Percentiles rank a stretch among this genome's conserved stretches.
These are phyloP conservation scores for Hystrix cristata DNA, from an alignment of 2,113 vertebrate species.

Conservation along the genomic window DNA sequence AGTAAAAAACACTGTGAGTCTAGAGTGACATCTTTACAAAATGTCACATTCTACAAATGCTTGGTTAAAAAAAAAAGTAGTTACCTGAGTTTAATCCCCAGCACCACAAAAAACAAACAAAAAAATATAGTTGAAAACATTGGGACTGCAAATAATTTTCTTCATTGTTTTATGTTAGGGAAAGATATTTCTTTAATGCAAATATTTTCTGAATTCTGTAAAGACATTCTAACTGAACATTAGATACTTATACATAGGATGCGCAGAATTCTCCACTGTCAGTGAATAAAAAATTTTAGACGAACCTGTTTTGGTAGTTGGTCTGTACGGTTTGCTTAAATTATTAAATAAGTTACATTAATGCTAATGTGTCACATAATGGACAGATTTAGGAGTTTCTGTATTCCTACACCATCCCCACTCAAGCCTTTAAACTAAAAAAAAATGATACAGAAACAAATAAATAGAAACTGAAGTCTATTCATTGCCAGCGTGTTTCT, in stretches of 20 bases:
- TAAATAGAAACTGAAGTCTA: not conserved
- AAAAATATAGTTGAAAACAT: not conserved
- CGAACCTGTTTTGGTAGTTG: not conserved
- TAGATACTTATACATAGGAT: not conserved
- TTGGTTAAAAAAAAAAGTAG: not conserved
- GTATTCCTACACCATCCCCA: not conserved
- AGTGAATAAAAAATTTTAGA: not conserved
- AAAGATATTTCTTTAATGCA: not conserved
- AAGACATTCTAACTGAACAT: not conserved
- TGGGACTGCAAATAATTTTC: not conserved
- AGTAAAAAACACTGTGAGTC: not conserved
- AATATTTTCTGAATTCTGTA: not conserved
- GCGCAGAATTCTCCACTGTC: not conserved
- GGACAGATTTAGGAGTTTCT: not conserved
- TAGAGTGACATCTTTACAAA: not conserved
- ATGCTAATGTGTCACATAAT: not conserved
- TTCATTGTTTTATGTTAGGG: not conserved
- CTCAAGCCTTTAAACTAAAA: not conserved
- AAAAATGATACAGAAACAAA: not conserved
- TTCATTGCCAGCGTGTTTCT: not conserved
- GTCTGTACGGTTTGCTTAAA: not conserved
- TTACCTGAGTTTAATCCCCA: too few relatives aligned
- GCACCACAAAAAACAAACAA: too few relatives aligned
- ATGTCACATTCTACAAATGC: not conserved
- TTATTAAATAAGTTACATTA: not conserved